Evolutionary conservation across 1,140 invertebrate genomes (phyloP), one percentile per base, ranked within the genome.

Genomic region (Oncopodura yosiiana): DNA sequence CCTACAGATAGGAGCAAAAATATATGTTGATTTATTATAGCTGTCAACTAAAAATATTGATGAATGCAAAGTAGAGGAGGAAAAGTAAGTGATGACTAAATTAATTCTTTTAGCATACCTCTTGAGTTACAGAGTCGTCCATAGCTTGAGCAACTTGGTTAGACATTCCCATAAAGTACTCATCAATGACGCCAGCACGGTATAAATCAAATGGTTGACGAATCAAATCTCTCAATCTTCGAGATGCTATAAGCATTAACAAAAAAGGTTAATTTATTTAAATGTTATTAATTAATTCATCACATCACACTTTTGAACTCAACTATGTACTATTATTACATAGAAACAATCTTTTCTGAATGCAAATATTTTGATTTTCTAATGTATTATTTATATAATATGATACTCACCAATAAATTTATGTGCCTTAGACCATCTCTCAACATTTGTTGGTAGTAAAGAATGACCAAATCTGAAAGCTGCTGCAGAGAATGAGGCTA

Each of bases 391-490:
- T n/a, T 9, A 34, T 34, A 34, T 34, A 23, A 18, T 49, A 5
- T 34, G 11, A 45, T 18, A 32, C 62, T 65, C 64, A 74, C 73
- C 71, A 49, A 75, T 68, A 60, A 70, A 75, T 60, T 74, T 71
- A 50, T 75, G 72, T 49, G 66, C 69, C 48, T 74, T 71, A 52
- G 73, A 75, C 69, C 73, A 77, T 50, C 75, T 55, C 58, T 77
- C 74, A 32, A 74, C 68, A 46, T 68, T 69, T 50, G 71, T 70
- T n/a, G 74, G 74, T 19, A 76, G 60, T n/a, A 76, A 61, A 12
- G 74, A 74, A 64, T 76, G 74, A 6, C 74, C 74, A 60, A 76
- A 76, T 48, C 74, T 55, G 64, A 74, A 75, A n/a, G 74, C 73
- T 11, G 74, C 71, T 5, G 74, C 70, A 18, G 70, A 61, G 62